Conservation (phyloP, 2,888 invertebrate genomes). For the Andrena dorsata region DNA sequence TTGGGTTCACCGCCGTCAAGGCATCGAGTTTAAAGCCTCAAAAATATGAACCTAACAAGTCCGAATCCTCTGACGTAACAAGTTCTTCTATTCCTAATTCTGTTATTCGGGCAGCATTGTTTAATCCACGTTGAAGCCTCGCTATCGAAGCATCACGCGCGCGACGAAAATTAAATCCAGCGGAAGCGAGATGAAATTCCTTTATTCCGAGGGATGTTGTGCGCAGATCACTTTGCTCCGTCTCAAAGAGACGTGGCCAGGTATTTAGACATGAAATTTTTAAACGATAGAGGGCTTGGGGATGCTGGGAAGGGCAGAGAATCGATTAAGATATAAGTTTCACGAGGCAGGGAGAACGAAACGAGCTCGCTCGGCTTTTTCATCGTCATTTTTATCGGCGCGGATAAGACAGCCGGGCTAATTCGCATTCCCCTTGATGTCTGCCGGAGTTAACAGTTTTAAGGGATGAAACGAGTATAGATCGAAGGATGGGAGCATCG, state of each 20-base stretch:
- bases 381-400: conserved; percentile 77
- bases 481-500: conserved; percentile 75
- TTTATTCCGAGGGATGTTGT: conserved; percentile 41
- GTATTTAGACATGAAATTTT: conserved; percentile 65
- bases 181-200: conserved; percentile 33
- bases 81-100: too few species aligned
- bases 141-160: background rate
- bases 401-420: conserved; percentile 79
- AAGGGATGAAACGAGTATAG: conserved; percentile 84
- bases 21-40: too few species aligned
- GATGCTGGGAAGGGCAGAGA: conserved; percentile 24
- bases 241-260: conserved; percentile 40
- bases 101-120: too few species aligned
- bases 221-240: conserved; percentile 37
- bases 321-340: conserved; percentile 72
- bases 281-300: conserved; percentile 38
- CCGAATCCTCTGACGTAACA: too few species aligned
- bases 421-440: conserved; percentile 84
- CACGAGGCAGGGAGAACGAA: conserved; percentile 35
- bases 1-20: too few species aligned
- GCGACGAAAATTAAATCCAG: conserved; percentile 36
- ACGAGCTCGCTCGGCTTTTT: conserved; percentile 59
- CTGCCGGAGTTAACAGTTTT: conserved; percentile 84
- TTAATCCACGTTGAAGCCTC: too few species aligned
- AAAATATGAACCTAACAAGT: too few species aligned